These are phyloP conservation scores for Forpus xanthops DNA, from an alignment of 2,797 vertebrate species.

Conservation along the genomic window DNA sequence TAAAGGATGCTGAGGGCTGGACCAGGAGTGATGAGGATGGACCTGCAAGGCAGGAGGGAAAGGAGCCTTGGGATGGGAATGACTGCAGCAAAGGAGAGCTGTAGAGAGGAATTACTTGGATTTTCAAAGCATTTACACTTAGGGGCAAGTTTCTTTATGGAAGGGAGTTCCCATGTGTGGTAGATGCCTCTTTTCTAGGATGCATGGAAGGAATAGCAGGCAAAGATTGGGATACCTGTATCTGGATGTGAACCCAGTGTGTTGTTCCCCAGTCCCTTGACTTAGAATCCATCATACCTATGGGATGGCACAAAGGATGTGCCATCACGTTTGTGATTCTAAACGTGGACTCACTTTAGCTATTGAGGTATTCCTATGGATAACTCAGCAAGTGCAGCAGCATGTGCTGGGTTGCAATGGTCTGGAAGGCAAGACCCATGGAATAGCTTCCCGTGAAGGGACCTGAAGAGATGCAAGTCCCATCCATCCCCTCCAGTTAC, in stretches of 20 bases:
- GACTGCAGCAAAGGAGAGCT: neutral
- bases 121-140: neutral
- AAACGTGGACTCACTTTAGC: neutral
- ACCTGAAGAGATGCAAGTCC: neutral
- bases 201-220: neutral
- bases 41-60: neutral
- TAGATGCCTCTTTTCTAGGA: neutral
- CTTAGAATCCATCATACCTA: accelerated
- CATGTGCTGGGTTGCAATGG: neutral
- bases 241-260: neutral
- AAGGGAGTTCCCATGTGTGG: accelerated
- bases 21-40: neutral
- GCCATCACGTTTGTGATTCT: neutral
- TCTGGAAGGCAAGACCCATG: neutral
- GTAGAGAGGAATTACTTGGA: accelerated
- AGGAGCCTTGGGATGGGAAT: neutral
- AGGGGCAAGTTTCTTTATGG: neutral
- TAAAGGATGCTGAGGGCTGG: neutral
- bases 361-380: neutral
- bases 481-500: neutral
- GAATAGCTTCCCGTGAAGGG: neutral
- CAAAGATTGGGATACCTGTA: neutral
- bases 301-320: neutral
- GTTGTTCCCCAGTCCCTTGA: accelerated
- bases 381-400: too few relatives aligned